Evolutionary conservation across 2,888 invertebrate species (phyloP), one percentile per base, ranked within the genome.

Genomic region (Spodoptera littoralis): DNA sequence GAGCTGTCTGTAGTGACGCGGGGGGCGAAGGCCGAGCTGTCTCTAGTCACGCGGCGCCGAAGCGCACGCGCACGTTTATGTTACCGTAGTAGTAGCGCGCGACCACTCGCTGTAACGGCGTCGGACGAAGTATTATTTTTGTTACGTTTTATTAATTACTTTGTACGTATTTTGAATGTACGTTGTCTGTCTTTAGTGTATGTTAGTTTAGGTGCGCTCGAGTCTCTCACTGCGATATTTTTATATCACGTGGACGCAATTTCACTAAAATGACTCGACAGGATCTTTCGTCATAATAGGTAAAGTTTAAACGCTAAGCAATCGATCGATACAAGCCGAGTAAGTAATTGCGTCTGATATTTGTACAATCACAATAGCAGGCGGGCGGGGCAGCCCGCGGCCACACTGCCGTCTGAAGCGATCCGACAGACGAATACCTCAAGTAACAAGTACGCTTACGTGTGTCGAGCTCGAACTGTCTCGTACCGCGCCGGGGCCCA

Each of bases 61-160:
- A 72, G 72, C 72, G 72, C 72, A 72, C 56, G 76, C 56, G 72
- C 76, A 60, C 76, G 72, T 65, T 65, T 71, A 73, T 74, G 63
- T 76, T 65, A 60, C 62, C 65, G 11, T 76, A 65, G 74, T 53
- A 64, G 65, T 67, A 65, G 60, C 69, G 73, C 60, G 71, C 79
- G 79, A 72, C 79, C 77, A 63, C 62, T 24, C 67, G 67, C 71
- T 72, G 73, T 75, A 78, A 78, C 80, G 59, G 67, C 72, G 74
- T 77, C 65, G 68, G 65, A 76, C 72, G 74, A 83, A 80, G 80
- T 83, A 81, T 82, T 83, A 73, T 77, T 73, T 75, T 62, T 73
- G 74, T 70, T 67, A 64, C 62, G 60, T 71, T 73, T 69, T 36
- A 36, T 36, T 36, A 36, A 6, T 68, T 73, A 72, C 73, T 80